phyloP scores from a whole-genome alignment of 2,113 vertebrate species.

The Budorcas taxicolor region DNA sequence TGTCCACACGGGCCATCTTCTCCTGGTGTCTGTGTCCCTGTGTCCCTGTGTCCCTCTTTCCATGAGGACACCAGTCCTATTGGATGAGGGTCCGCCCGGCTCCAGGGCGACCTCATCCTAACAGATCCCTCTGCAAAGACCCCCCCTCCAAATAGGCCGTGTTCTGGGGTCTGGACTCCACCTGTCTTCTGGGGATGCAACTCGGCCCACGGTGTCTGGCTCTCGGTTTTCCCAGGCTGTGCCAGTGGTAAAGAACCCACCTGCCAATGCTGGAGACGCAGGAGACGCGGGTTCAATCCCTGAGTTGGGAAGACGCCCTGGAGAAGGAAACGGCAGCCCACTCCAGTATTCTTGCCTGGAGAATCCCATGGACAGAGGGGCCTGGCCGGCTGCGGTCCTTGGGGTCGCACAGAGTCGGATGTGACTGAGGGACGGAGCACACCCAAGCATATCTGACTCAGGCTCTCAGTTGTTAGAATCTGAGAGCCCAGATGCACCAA shows the following conservation, averaged over 20 bases:
- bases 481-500: neutral
- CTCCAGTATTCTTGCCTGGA: neutral
- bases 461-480: too few relatives aligned
- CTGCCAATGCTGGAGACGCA: neutral
- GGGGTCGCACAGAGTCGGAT: neutral
- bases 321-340: neutral
- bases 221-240: neutral
- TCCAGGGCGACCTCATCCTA: neutral
- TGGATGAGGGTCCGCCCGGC: neutral
- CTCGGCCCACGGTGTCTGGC: neutral
- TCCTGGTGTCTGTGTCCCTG: too few relatives aligned
- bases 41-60: neutral
- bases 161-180: neutral
- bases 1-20: rapidly evolving
- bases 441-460: too few relatives aligned
- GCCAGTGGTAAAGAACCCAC: neutral
- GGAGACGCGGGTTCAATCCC: rapidly evolving
- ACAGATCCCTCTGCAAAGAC: neutral
- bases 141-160: neutral
- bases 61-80: neutral
- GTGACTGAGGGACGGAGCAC: neutral
- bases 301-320: neutral
- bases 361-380: neutral
- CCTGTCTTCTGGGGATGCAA: neutral
- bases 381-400: neutral